phyloP scores from a whole-genome alignment of 2,797 vertebrate species.

The Novumbra hubbsi region DNA sequence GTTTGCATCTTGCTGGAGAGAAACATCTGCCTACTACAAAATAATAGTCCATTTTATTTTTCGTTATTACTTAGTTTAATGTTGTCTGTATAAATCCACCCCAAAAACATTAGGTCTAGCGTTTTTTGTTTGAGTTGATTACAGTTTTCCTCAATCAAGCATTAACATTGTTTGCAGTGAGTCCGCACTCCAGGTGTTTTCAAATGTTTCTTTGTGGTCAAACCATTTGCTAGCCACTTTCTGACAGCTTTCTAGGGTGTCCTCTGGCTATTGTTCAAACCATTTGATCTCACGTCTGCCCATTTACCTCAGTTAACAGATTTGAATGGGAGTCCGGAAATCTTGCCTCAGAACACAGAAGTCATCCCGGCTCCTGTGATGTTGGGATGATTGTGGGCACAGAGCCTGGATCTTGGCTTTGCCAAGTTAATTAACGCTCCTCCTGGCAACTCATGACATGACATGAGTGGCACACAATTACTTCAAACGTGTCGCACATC shows the following conservation, averaged over 20 bases:
- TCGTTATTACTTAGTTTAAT: background rate
- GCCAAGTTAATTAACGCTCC: conserved; percentile 67
- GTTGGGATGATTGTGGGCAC: conserved; percentile 51
- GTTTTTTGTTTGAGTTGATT: background rate
- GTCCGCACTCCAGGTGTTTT: background rate
- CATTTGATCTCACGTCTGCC: conserved; percentile 34
- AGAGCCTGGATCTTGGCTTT: conserved; percentile 55
- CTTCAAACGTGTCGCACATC: background rate
- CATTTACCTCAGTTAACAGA: conserved; percentile 21
- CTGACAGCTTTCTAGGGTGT: background rate
- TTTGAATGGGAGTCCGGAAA: conserved; percentile 37
- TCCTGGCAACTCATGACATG: conserved; percentile 37
- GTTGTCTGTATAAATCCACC: background rate
- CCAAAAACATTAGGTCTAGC: background rate
- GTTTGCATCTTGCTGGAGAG: no score
- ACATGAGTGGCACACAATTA: conserved; percentile 15
- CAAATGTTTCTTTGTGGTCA: background rate
- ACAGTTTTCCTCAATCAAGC: background rate
- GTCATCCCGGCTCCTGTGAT: conserved; percentile 52
- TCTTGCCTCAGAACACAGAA: conserved; percentile 44
- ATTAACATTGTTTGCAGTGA: background rate
- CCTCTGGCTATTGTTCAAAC: conserved; percentile 25
- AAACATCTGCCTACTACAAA: background rate
- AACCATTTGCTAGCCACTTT: background rate
- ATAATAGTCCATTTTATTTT: background rate